A percentile compares a stretch with the other conserved stretches of the same genome.
phyloP scores from a whole-genome alignment of 2,888 invertebrate genomes.

The Plagodis dolabraria region DNA sequence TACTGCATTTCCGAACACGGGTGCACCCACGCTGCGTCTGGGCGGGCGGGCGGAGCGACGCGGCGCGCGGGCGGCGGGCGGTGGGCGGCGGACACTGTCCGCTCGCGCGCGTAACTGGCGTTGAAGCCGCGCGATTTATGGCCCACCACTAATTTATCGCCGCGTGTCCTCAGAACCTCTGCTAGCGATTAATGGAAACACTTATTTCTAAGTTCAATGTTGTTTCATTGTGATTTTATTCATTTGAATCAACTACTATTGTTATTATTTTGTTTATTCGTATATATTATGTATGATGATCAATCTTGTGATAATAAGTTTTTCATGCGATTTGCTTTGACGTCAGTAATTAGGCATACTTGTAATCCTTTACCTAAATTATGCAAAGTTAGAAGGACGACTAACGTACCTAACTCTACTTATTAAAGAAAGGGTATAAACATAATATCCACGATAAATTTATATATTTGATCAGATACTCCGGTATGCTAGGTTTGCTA shows the following conservation, averaged over 20 bases:
- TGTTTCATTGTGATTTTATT: conserved; percentile 34
- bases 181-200: conserved; percentile 67
- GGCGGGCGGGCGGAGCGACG: conserved; percentile 4
- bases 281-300: neutral
- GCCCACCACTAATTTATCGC: conserved; percentile 68
- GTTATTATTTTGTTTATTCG: neutral
- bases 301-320: too few relatives aligned
- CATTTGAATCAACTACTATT: conserved; percentile 9
- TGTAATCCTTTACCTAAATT: too few relatives aligned
- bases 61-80: conserved; percentile 26
- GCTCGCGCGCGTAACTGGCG: conserved; percentile 55
- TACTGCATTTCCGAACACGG: conserved; percentile 13
- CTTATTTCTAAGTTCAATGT: conserved; percentile 45
- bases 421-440: too few relatives aligned
- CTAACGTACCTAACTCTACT: too few relatives aligned
- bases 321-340: too few relatives aligned
- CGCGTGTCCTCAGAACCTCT: conserved; percentile 38
- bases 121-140: conserved; percentile 68
- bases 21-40: neutral
- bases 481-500: too few relatives aligned
- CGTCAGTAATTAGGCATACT: too few relatives aligned
- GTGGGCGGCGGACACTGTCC: conserved; percentile 55
- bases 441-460: too few relatives aligned
- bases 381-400: too few relatives aligned
- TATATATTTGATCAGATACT: too few relatives aligned